phyloP scores from a whole-genome alignment of 2,797 vertebrate genomes.

The Melanogrammus aeglefinus region DNA sequence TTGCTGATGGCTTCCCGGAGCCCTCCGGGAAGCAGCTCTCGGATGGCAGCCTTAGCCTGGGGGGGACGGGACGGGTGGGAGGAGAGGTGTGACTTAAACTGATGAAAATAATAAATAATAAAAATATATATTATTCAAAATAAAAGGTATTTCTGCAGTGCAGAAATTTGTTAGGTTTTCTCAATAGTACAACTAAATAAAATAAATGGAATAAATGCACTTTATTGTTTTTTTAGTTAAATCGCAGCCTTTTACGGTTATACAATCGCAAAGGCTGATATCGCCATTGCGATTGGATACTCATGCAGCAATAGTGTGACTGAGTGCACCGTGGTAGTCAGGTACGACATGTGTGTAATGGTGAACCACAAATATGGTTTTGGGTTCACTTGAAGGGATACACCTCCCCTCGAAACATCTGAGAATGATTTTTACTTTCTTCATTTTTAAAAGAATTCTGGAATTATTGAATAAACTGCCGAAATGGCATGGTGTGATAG shows the following conservation, averaged over 20 bases:
- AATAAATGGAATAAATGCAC: too few species aligned
- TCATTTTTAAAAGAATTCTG: background rate
- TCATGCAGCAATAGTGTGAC: background rate
- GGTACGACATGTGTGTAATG: background rate
- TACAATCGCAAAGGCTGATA: too few species aligned
- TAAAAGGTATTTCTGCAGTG: too few species aligned
- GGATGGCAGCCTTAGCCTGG: slow-evolving; percentile 94
- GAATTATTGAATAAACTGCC: background rate
- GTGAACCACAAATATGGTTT: background rate
- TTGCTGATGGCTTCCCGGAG: slow-evolving; percentile 95
- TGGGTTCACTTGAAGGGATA: background rate
- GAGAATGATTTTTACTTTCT: background rate
- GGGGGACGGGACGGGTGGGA: slow-evolving; percentile 10
- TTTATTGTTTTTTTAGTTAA: too few species aligned
- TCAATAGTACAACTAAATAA: too few species aligned
- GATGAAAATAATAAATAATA: too few species aligned
- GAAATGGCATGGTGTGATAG: background rate
- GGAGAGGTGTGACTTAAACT: too few species aligned
- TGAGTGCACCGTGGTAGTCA: background rate
- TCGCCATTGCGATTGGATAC: too few species aligned
- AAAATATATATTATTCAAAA: too few species aligned
- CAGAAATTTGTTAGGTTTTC: too few species aligned
- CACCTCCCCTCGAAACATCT: background rate
- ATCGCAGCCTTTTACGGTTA: too few species aligned
- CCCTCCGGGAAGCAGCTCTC: slow-evolving; percentile 87